Percentiles rank a stretch among this genome's conserved stretches.
Evolutionary conservation across 2,113 vertebrate genomes (phyloP).

Genomic region (Neodontobutis hainanensis): DNA sequence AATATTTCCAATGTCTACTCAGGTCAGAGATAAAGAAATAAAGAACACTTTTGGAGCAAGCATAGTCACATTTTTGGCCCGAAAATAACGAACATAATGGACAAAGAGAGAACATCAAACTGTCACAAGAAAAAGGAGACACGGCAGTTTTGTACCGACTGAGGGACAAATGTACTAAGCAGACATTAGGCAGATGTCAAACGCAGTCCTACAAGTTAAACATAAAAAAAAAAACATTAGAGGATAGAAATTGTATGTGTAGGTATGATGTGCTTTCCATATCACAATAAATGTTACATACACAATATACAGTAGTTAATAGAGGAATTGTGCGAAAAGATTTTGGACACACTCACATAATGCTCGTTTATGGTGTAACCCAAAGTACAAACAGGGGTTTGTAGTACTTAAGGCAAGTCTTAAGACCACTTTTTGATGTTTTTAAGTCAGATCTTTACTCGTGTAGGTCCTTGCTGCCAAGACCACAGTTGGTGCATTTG

Average conservation of each 20-base stretch:
- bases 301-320: constrained; percentile 34
- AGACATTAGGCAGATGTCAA: constrained; percentile 16
- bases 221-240: neutral
- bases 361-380: constrained; percentile 12
- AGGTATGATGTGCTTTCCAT: constrained; percentile 30
- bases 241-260: constrained; percentile 17
- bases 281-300: constrained; percentile 34
- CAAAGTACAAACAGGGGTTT: neutral
- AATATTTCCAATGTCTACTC: constrained; percentile 45
- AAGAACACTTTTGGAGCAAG: constrained; percentile 64
- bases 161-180: constrained; percentile 17
- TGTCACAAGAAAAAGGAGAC: constrained; percentile 9
- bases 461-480: too few relatives aligned
- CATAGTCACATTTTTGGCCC: constrained; percentile 58
- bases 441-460: too few relatives aligned
- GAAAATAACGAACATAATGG: constrained; percentile 28
- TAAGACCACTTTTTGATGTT: too few relatives aligned
- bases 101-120: constrained; percentile 23
- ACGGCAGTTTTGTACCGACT: constrained; percentile 11
- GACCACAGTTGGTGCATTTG: neutral
- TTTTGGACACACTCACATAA: constrained; percentile 13
- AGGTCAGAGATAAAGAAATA: constrained; percentile 26
- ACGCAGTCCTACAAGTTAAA: constrained; percentile 13
- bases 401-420: too few relatives aligned
- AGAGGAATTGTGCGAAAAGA: constrained; percentile 31